Conservation (phyloP, 2,113 vertebrate genomes). For the Actinemys pallida region DNA sequence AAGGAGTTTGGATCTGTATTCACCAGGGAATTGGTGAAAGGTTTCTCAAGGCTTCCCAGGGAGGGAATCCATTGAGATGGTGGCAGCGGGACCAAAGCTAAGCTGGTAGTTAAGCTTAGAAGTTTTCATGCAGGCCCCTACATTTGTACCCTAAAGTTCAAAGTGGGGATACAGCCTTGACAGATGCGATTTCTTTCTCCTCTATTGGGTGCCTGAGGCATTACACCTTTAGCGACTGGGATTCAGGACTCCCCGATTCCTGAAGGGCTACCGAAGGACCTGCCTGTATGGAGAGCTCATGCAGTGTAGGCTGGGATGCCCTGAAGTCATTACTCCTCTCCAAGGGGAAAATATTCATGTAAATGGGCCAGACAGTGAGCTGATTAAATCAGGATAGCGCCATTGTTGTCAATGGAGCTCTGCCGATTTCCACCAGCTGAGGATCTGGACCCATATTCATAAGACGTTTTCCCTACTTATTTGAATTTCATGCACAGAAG, state of each 20-base stretch:
- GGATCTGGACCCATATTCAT: conserved; percentile 54
- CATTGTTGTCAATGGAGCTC: conserved; percentile 61
- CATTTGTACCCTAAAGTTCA: too few relatives aligned
- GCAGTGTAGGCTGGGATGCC: conserved; percentile 68
- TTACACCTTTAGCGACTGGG: neutral
- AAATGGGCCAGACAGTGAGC: too few relatives aligned
- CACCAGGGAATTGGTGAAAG: too few relatives aligned
- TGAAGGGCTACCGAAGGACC: neutral
- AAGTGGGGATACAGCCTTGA: too few relatives aligned
- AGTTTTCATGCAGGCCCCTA: too few relatives aligned
- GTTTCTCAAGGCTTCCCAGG: too few relatives aligned
- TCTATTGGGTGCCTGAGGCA: neutral
- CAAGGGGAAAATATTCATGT: neutral
- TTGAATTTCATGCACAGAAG: conserved; percentile 25
- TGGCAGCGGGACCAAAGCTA: too few relatives aligned
- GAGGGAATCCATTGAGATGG: too few relatives aligned
- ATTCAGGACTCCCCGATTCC: neutral
- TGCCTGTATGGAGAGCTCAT: conserved; percentile 58
- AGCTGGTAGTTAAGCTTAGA: too few relatives aligned
- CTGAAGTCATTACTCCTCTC: conserved; percentile 67
- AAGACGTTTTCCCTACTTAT: conserved; percentile 66
- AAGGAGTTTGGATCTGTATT: too few relatives aligned
- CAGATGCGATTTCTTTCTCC: neutral
- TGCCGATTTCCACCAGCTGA: conserved; percentile 68
- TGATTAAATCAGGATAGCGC: neutral